Conservation (phyloP, 2,888 invertebrate species). For the Sarcophaga rosellei region DNA sequence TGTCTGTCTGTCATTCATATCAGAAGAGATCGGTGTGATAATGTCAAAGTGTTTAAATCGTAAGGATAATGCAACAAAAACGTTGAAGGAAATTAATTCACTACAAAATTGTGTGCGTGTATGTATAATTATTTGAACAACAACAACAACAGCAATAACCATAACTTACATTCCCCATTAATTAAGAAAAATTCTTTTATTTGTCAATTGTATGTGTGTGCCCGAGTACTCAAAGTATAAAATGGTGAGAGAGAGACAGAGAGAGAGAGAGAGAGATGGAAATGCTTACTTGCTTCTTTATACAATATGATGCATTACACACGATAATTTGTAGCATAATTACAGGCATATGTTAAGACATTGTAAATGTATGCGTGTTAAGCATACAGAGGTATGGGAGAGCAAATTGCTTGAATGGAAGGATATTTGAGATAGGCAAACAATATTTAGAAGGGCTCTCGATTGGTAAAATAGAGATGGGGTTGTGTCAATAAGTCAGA, state of each 20-base stretch:
- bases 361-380: not conserved
- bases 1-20: not conserved
- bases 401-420: too few relatives aligned
- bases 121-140: not conserved
- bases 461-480: too few relatives aligned
- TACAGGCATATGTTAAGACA: not conserved
- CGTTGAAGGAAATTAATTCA: not conserved
- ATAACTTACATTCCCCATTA: conserved; percentile 59
- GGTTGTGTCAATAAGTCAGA: too few relatives aligned
- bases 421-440: too few relatives aligned
- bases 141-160: conserved; percentile 32
- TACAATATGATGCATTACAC: not conserved
- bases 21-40: not conserved
- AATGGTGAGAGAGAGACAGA: not conserved
- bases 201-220: not conserved
- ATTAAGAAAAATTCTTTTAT: conserved; percentile 19
- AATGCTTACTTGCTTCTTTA: not conserved
- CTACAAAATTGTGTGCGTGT: not conserved
- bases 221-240: not conserved
- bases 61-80: not conserved
- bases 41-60: not conserved
- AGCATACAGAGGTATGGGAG: not conserved
- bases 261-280: not conserved
- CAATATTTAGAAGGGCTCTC: too few relatives aligned
- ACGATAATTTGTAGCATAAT: conserved; percentile 17